phyloP scores from a whole-genome alignment of 2,888 invertebrate genomes.

The Kryphioiulus occultus region DNA sequence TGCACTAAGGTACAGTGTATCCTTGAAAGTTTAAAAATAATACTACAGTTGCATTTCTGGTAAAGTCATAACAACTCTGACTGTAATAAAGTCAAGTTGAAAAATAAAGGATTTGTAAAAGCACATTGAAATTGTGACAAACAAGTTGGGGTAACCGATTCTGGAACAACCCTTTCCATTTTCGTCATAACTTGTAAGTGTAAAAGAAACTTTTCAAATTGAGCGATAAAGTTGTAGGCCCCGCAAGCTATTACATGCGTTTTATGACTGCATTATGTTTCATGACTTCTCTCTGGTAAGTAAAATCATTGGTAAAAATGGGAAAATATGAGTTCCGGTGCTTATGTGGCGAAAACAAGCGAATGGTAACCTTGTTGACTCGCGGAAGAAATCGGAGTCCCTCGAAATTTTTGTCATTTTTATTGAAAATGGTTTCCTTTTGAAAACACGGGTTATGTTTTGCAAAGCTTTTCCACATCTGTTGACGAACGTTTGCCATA shows the following conservation, averaged over 20 bases:
- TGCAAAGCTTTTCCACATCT: background rate
- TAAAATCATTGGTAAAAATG: background rate
- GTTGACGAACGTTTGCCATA: background rate
- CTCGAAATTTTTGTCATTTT: background rate
- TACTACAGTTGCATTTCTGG: no score
- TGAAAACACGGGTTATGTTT: background rate
- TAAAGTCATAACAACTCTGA: no score
- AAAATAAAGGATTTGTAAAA: background rate
- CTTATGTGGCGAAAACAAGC: background rate
- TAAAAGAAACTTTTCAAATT: background rate
- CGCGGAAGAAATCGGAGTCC: background rate
- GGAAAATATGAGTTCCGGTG: background rate
- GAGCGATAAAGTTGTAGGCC: background rate
- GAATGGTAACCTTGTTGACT: background rate
- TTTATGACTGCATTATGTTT: background rate
- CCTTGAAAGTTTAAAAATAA: no score
- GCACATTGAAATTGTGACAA: background rate
- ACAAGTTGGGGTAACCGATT: background rate
- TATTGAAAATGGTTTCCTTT: background rate
- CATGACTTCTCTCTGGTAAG: background rate
- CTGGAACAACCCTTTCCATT: background rate
- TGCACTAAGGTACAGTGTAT: no score
- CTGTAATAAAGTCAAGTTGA: no score
- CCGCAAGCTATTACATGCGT: background rate
- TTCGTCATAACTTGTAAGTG: background rate